Evolutionary conservation across 2,113 vertebrate genomes (phyloP).

Genomic region (Mirza zaza): DNA sequence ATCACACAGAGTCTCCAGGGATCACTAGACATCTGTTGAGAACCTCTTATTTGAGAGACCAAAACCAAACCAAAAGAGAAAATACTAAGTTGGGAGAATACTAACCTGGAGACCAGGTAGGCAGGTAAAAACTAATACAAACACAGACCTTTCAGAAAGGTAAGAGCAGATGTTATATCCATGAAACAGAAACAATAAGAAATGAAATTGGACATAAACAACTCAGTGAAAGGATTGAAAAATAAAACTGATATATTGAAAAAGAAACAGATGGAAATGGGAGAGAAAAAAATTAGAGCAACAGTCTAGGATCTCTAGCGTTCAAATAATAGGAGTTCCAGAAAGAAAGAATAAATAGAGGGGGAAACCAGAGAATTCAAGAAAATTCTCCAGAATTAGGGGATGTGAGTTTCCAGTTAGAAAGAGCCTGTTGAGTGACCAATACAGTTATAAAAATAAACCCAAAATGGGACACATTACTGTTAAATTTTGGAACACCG

Average conservation of each 20-base stretch:
- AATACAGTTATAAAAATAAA: not conserved
- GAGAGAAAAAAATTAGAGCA: not conserved
- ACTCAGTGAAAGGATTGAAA: not conserved
- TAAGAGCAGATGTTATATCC: not conserved
- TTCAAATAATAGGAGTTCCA: not conserved
- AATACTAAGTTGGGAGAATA: not conserved
- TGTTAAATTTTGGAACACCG: not conserved
- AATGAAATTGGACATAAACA: not conserved
- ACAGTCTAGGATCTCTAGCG: not conserved
- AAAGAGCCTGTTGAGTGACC: not conserved
- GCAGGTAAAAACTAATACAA: not conserved
- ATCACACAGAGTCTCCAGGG: not conserved
- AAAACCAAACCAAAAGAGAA: not conserved
- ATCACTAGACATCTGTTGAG: not conserved
- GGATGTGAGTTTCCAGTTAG: not conserved
- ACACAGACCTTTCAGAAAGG: not conserved
- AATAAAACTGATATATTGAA: not conserved
- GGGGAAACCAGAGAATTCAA: not conserved
- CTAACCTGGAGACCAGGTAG: not conserved
- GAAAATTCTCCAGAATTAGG: not conserved
- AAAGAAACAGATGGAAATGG: not conserved
- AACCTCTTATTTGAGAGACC: not conserved
- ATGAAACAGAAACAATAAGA: not conserved
- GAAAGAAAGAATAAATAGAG: not conserved
- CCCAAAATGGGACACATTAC: not conserved